A percentile compares a stretch with the other conserved stretches of the same genome.
Evolutionary conservation across 2,888 invertebrate genomes (phyloP).

Genomic region (Drosophila leonis): DNA sequence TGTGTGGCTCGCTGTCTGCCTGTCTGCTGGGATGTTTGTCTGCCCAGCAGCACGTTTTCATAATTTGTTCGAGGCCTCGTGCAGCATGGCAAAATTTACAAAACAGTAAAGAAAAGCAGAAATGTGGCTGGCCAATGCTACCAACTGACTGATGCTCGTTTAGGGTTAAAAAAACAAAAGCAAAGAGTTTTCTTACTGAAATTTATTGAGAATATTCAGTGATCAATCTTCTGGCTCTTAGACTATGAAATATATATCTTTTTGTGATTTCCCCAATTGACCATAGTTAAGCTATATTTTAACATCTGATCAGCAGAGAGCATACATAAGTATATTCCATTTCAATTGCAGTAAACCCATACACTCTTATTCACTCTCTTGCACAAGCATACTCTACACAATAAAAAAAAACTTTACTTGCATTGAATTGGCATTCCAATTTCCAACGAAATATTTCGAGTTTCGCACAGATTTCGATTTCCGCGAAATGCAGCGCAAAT

Average conservation of each 20-base stretch:
- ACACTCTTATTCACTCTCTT: background rate
- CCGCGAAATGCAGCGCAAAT: conserved; percentile 73
- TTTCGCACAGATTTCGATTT: conserved; percentile 63
- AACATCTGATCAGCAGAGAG: no score
- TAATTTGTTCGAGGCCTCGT: conserved; percentile 60
- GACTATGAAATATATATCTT: no score
- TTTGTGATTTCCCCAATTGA: no score
- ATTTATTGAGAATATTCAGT: background rate
- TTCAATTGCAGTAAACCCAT: background rate
- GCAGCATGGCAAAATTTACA: conserved; percentile 12
- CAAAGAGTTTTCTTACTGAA: background rate
- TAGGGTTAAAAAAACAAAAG: background rate
- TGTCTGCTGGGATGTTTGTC: background rate
- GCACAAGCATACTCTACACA: background rate
- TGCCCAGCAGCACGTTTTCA: conserved; percentile 43
- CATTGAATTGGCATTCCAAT: conserved; percentile 61
- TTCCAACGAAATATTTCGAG: conserved; percentile 74
- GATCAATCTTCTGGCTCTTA: no score
- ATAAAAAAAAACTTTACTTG: conserved; percentile 20
- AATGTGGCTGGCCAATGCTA: background rate
- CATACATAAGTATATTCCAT: background rate
- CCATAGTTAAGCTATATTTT: no score
- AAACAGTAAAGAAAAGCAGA: background rate
- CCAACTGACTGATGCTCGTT: background rate
- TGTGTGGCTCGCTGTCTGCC: background rate